Evolutionary conservation across 2,113 vertebrate genomes (phyloP), one percentile per base, ranked within the genome.

Genomic region (Vireo altiloquus): DNA sequence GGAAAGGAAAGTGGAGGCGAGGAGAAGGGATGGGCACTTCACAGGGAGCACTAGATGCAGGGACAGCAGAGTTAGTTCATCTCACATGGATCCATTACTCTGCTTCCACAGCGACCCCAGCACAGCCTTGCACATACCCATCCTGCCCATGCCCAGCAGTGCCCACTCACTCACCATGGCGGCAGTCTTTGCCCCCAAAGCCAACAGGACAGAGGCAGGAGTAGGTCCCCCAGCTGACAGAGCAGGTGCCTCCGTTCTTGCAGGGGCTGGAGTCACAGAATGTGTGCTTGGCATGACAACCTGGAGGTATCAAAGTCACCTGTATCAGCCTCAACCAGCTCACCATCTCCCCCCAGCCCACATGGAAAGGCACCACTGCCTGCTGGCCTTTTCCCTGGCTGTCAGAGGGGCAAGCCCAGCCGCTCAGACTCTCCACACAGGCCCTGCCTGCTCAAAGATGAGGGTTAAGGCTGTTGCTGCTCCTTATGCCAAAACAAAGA

Each of bases 151-250:
- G 11, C 57, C 56, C 84, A 68, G 78, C 65, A 91, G 68, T 3
- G 1, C 57, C 87, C 30, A 3, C 33, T 82, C 80, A 97, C 98
- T 99, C 97, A 99, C 99, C 97, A 23, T 99, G 98, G 72, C 97
- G 98, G 96, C 99, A 99, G 96, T 99, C 99, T 95, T 99, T 99
- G 87, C 99, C 99, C 89, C 99, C 99, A 3, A 99, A 99, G 75
- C 99, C 99, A 44, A 99, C 96, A 4, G 99, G 99, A 92, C 99
- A 99, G 96, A 99, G 98, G 44, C 99, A 99, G 94, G 98, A 98
- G 94, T 98, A 99, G 23, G 99, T 99, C n/a, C 99, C 99, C 99
- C 99, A 99, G 97, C 98, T 99, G 91, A 99, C 98, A 13, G 98
- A 98, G 97, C 99, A 99, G 53, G 98, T 98, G 71, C 99, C 99